These are phyloP conservation scores for Drosophila pullipes DNA, from an alignment of 2,888 invertebrate genomes.

Conservation along the genomic window DNA sequence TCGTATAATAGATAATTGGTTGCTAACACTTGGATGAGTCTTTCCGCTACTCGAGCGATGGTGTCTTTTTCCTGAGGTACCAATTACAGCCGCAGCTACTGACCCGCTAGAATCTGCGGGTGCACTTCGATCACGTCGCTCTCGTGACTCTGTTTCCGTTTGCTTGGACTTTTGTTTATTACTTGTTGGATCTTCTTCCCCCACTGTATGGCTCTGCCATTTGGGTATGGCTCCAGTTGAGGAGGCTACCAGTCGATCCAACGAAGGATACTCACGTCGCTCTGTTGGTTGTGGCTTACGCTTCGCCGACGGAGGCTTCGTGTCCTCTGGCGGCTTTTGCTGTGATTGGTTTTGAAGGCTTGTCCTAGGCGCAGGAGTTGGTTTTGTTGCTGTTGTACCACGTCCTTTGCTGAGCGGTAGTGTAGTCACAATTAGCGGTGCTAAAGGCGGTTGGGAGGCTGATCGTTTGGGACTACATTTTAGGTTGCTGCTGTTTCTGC, in stretches of 20 bases:
- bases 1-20: constrained; percentile 35
- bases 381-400: constrained; percentile 52
- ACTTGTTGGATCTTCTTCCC: constrained; percentile 26
- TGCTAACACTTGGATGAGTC: constrained; percentile 18
- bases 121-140: constrained; percentile 38
- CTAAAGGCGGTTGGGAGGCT: constrained; percentile 31
- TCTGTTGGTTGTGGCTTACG: constrained; percentile 57
- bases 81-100: neutral
- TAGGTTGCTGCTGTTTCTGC: constrained; percentile 13
- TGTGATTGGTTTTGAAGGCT: constrained; percentile 63
- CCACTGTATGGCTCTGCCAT: constrained; percentile 37
- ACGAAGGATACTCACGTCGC: constrained; percentile 80
- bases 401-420: constrained; percentile 82
- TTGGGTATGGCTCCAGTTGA: constrained; percentile 84
- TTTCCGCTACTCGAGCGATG: constrained; percentile 63
- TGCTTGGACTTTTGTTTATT: constrained; percentile 58
- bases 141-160: constrained; percentile 43
- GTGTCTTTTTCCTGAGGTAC: constrained; percentile 51
- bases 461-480: constrained; percentile 61
- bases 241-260: constrained; percentile 80
- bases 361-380: constrained; percentile 81
- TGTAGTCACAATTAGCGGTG: constrained; percentile 68
- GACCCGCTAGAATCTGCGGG: constrained; percentile 1
- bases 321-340: constrained; percentile 28
- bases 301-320: constrained; percentile 27